Base-by-base conservation (phyloP, 2,113 vertebrate genomes). In the Grus americana region DNA sequence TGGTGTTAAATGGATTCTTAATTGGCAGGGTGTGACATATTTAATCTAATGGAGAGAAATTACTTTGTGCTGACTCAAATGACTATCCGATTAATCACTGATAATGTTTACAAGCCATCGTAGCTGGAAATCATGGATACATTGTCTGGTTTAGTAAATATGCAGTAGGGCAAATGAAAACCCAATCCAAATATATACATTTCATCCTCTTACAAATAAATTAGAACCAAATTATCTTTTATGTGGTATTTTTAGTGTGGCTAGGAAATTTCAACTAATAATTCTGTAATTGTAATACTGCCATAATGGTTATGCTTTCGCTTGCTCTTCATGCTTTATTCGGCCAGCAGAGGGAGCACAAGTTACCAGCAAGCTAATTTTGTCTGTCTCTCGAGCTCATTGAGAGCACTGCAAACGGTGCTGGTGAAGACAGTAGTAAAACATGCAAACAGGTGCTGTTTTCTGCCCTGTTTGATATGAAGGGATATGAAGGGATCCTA, bases 1-100 rank as follows among this genome's bases (percentile, higher is more conserved):
- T 92, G 32, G 11, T 88, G 40, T 89, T 85, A 90, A 93, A 89
- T 91, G 57, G 86, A 68, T 89, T 95, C 97, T 93, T 94, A 95
- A 85, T 85, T 96, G 76, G 87, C 57, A 75, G 86, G 66, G 78
- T 92, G 84, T 95, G 84, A 92, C 84, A 65, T 86, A 30, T 81
- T 95, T 93, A 89, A 86, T 94, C 38, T 96, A 92, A 91, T 83
- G 52, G 73, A 95, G 46, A 86, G 78, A 96, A 95, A 95, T 94
- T 82, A 78, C 89, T 96, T 91, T 79, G 65, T 95, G 71, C 49
- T 79, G 58, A 75, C 40, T 97, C 70, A 93, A 92, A 79, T 75
- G 32, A 79, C 86, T 93, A 66, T 91, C 46, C 9, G 7, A 65
- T 95, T 96, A 94, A 61, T 95, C 91, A 62, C 62, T 93, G n/a